Evolutionary conservation across 1,140 invertebrate genomes (phyloP).

Genomic region (Coenobita brevimanus): DNA sequence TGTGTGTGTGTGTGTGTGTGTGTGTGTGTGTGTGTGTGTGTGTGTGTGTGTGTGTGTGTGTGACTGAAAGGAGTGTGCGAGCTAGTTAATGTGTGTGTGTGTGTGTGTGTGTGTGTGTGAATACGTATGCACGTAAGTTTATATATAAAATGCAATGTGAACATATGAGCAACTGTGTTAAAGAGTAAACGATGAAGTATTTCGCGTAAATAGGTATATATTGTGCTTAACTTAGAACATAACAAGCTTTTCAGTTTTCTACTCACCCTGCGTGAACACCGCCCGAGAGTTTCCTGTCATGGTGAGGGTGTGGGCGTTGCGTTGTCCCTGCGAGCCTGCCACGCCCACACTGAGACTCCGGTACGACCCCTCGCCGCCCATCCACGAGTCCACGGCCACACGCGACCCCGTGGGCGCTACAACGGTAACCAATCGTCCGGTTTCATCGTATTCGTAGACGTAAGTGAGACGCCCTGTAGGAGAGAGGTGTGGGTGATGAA

Average conservation of each 20-base stretch:
- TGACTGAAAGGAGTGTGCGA: too few species aligned
- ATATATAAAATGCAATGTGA: neutral
- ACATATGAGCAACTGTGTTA: neutral
- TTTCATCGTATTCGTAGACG: conserved; percentile 76
- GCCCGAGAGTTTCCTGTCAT: conserved; percentile 47
- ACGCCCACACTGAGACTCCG: conserved; percentile 60
- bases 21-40: conserved; percentile 9
- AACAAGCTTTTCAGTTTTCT: neutral
- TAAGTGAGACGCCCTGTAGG: conserved; percentile 67
- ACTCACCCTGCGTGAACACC: conserved; percentile 61
- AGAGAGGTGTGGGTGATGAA: neutral
- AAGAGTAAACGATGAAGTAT: neutral
- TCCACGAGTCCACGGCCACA: conserved; percentile 52
- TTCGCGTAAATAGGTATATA: neutral
- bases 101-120: conserved; percentile 5
- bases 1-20: neutral
- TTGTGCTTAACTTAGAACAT: neutral
- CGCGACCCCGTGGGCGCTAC: conserved; percentile 68
- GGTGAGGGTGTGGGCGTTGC: conserved; percentile 53
- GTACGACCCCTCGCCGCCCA: conserved; percentile 51
- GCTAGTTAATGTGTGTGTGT: conserved; percentile 12
- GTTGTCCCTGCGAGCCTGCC: conserved; percentile 41
- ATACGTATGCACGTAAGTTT: too few species aligned
- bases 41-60: conserved; percentile 14
- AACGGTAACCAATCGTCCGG: conserved; percentile 71